phyloP scores from a whole-genome alignment of 2,888 invertebrate species.

The Drosophila robusta region DNA sequence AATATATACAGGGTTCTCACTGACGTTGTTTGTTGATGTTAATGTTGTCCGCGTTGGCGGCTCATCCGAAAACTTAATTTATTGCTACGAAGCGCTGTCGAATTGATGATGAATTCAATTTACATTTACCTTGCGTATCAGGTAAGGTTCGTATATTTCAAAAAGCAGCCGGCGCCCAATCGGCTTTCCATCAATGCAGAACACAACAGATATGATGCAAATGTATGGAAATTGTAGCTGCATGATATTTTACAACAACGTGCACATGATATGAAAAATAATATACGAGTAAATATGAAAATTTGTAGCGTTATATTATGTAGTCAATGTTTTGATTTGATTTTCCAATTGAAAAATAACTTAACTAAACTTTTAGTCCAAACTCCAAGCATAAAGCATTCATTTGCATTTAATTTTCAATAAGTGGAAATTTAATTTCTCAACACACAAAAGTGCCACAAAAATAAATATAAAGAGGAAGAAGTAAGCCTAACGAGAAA shows the following conservation, averaged over 20 bases:
- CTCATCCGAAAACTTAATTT: conserved; percentile 43
- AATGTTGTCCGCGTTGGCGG: conserved; percentile 46
- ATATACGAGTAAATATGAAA: conserved; percentile 32
- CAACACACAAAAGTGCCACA: conserved; percentile 62
- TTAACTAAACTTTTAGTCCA: conserved; percentile 37
- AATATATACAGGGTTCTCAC: conserved; percentile 35
- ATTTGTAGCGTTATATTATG: conserved; percentile 40
- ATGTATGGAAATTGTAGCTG: conserved; percentile 33
- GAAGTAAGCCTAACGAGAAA: conserved; percentile 29
- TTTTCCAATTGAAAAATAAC: conserved; percentile 22
- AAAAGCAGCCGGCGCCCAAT: conserved; percentile 36
- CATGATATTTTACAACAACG: conserved; percentile 50
- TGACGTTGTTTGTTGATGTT: conserved; percentile 60
- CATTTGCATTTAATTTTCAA: conserved; percentile 72
- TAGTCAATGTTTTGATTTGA: conserved; percentile 43
- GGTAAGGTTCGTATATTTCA: conserved; percentile 24
- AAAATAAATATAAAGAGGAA: conserved; percentile 27
- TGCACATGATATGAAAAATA: conserved; percentile 40
- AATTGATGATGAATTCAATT: conserved; percentile 53
- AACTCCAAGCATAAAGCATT: conserved; percentile 54
- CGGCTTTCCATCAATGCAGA: conserved; percentile 50
- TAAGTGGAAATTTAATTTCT: conserved; percentile 58
- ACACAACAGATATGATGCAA: conserved; percentile 6
- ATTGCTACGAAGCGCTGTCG: conserved; percentile 47
- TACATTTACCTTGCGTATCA: conserved; percentile 36